Evolutionary conservation across 2,113 vertebrate species (phyloP).

Genomic region (Catharus bicknelli): DNA sequence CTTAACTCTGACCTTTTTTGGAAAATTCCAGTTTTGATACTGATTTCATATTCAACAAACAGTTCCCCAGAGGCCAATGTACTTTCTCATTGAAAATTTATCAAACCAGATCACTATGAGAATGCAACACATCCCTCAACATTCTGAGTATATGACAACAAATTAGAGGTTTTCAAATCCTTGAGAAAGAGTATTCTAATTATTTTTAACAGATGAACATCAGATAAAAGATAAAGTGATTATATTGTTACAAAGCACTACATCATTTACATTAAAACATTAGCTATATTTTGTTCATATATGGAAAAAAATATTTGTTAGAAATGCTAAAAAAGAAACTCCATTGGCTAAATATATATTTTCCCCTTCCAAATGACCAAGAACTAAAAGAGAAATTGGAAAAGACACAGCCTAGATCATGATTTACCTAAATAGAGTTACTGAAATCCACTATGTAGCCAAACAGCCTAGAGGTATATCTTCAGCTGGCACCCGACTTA

Average conservation of each 20-base stretch:
- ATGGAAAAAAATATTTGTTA: neutral
- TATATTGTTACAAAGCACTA: neutral
- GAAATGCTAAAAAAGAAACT: neutral
- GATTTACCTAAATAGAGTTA: constrained; percentile 36
- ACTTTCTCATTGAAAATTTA: neutral
- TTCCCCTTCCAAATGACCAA: neutral
- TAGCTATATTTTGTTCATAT: neutral
- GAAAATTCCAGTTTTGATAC: neutral
- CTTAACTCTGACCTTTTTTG: neutral
- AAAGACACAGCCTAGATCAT: neutral
- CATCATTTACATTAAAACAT: neutral
- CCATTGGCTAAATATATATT: neutral
- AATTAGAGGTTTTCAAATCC: neutral
- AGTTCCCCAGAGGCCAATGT: neutral
- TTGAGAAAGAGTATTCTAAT: neutral
- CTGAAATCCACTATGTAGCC: neutral
- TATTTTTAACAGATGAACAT: neutral
- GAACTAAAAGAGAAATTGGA: neutral
- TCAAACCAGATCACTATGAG: neutral
- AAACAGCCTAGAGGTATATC: constrained; percentile 19
- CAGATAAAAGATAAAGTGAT: neutral
- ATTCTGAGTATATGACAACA: neutral
- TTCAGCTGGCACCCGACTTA: constrained; percentile 32
- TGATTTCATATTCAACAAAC: neutral
- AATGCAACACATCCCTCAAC: neutral